A percentile compares a stretch with the other conserved stretches of the same genome.
These are phyloP conservation scores for Triplophysa yarkandensis DNA, from an alignment of 2,797 vertebrate genomes.

Conservation along the genomic window DNA sequence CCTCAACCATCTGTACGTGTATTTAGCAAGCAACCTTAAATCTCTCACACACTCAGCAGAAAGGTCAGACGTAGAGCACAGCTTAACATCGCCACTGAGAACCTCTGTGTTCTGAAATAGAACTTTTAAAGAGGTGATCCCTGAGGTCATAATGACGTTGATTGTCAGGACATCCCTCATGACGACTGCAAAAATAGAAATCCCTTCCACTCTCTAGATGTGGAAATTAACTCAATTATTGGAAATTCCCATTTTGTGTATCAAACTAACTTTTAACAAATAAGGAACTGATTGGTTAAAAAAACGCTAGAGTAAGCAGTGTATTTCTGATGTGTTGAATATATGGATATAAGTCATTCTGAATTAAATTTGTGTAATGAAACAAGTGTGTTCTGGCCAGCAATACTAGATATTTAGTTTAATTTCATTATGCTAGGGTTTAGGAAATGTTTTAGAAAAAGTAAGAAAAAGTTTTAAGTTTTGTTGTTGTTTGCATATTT, in stretches of 20 bases:
- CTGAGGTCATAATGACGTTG: neutral
- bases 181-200: neutral
- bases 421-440: neutral
- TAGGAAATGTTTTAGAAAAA: neutral
- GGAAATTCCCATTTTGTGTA: neutral
- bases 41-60: constrained; percentile 43
- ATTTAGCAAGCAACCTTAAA: constrained; percentile 41
- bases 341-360: too few species aligned
- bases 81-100: constrained; percentile 23
- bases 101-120: neutral
- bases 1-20: constrained; percentile 46
- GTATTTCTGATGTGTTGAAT: neutral
- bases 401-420: too few species aligned
- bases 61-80: constrained; percentile 42
- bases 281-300: neutral
- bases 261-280: neutral
- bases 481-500: too few species aligned
- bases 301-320: neutral
- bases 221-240: neutral
- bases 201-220: neutral
- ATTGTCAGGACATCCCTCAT: constrained; percentile 3
- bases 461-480: too few species aligned
- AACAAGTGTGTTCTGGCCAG: too few species aligned
- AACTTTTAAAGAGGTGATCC: neutral
- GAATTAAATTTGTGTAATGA: too few species aligned